Evolutionary conservation across 1,140 invertebrate genomes (phyloP).

Genomic region (Pseudomyrmex cubaensis): DNA sequence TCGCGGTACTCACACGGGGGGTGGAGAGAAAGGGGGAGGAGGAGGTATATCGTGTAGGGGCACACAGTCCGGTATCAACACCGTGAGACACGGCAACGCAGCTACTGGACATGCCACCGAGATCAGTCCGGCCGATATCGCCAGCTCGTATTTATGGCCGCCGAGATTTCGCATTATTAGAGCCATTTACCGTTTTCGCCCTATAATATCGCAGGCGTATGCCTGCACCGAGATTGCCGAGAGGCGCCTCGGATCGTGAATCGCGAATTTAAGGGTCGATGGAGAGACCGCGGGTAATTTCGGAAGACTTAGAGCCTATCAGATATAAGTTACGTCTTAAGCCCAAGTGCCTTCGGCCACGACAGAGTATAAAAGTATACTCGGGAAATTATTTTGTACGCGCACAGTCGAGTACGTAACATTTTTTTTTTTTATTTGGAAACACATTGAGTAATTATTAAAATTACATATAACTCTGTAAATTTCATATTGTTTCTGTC

Average conservation of each 20-base stretch:
- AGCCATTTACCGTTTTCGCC: conserved; percentile 81
- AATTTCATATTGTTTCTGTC: not conserved
- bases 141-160: conserved; percentile 81
- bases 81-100: conserved; percentile 82
- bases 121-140: conserved; percentile 78
- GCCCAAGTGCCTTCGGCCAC: conserved; percentile 51
- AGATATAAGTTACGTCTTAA: conserved; percentile 61
- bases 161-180: conserved; percentile 84
- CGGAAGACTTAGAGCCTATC: conserved; percentile 57
- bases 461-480: not conserved
- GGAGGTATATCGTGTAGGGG: conserved; percentile 55
- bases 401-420: not conserved
- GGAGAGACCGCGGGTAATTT: conserved; percentile 47
- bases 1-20: conserved; percentile 63
- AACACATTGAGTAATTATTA: not conserved
- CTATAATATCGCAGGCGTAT: conserved; percentile 75
- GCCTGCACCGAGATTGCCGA: conserved; percentile 50
- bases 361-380: conserved; percentile 40
- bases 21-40: too few relatives aligned
- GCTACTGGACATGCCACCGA: conserved; percentile 83
- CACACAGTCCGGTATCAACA: conserved; percentile 77
- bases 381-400: conserved; percentile 22
- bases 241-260: conserved; percentile 63
- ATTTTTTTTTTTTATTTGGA: not conserved
- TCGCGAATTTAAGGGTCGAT: conserved; percentile 64